Base-by-base conservation (phyloP, 2,888 invertebrate genomes). In the Steinernema scapterisci region DNA sequence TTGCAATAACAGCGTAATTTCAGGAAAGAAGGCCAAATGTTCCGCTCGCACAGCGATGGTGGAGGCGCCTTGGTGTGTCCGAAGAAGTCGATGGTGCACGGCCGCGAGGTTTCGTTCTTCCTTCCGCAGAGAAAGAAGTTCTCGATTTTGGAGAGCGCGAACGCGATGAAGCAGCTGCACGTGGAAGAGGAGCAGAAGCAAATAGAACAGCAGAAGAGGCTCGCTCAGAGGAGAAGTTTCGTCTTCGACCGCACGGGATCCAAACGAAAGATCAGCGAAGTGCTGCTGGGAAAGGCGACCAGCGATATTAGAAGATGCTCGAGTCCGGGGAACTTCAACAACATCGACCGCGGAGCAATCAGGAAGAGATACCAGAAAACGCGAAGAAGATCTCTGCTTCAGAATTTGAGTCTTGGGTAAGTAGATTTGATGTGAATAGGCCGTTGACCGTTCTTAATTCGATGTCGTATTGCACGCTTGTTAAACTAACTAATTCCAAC, bases 281-380 rank as follows among this genome's bases (percentile, higher is more conserved):
- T 77, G 0, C 71, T 77, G 9, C 70, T 77, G 44, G 77, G 77
- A 9, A 76, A 77, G 46, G 77, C 77, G n/a, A 77, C 76, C 3
- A 46, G 25, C 23, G 77, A 77, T 43, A 77, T 77, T 23, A 63
- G 77, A 63, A 44, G 75, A 19, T 74, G 73, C 21, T 75, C 75
- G 13, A 72, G 63, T 31, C 63, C 63, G 16, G 63, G 63, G 11
- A 63, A 63, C 25, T 27, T 63, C 27, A 63, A 63, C n/a, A 63
- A 63, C n/a, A 25, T 63, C 31, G 63, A 63, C 27, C 11, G 63
- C 27, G 38, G 38, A 7, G 63, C 25, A 9, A 63, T 63, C 1
- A 27, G 63, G 63, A 27, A 31, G 31, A 5, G 63, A 16, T 31
- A 16, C 63, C 63, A 63, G 63, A 63, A 63, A 31, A 38, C 5